Evolutionary conservation across 2,797 vertebrate species (phyloP), one percentile per base, ranked within the genome.

Genomic region (Ciconia nigra): DNA sequence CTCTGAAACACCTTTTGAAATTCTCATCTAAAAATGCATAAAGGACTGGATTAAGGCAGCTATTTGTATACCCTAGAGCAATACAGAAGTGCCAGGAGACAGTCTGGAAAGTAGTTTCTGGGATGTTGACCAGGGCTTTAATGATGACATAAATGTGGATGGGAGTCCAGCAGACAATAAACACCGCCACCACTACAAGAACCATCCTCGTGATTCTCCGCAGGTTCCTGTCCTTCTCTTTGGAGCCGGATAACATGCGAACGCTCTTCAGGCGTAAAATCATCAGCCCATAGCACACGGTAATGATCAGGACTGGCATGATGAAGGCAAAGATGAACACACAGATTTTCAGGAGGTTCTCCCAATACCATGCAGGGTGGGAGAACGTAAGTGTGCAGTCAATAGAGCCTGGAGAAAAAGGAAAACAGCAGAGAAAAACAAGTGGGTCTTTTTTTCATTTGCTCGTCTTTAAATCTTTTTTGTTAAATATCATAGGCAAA

Each of bases 81-180:
- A 99, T 99, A 97, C 99, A 99, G 98, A 99, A 99, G 97, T 99
- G 99, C 99, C 99, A 99, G 86, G 99, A 99, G 82, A 99, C 98
- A 6, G 99, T 99, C 97, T 99, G 99, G 92, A 99, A 98, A 10
- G 99, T 99, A 46, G 99, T 99, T 98, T 97, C 98, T 79, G 99
- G 99, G 93, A 99, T 99, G 63, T 98, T 99, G 85, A 99, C 98
- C 97, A 99, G 98, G 47, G 99, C 99, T 96, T 99, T 99, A 97
- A 99, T 98, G 97, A 99, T 99, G 94, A 99, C 99, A 5, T 99
- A 99, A 93, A 99, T 99, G 97, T 99, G 99, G 95, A 99, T 99
- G 41, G 99, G 99, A 15, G 99, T 99, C 99, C 99, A 99, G 98
- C 99, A 99, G 83, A 99, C 94, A 9, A 99, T 99, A 96, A 99